Base-by-base conservation (phyloP, 2,113 vertebrate species). In the Tachysurus fulvidraco region DNA sequence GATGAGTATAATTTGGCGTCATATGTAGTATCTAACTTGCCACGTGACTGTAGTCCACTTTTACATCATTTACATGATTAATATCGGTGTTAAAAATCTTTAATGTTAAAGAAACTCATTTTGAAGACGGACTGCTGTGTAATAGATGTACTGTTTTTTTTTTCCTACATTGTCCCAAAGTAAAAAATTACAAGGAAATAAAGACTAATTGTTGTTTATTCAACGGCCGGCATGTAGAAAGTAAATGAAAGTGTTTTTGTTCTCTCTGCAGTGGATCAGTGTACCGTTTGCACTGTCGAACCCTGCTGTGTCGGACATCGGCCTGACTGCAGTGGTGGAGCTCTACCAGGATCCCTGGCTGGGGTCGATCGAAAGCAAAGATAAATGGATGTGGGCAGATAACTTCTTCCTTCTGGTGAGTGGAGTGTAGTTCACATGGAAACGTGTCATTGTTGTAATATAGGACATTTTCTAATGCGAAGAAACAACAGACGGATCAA, bases 401-500 rank as follows among this genome's bases (percentile, higher is more conserved):
- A 98, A 97, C 93, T 98, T 99, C 93, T 95, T 96, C 89, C 94
- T 99, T 87, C 92, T 99, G 96, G 98, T 99, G 96, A 94, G 94
- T 50, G 46, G 46, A 50, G 46, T 89, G 41, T 73, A 55, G 44
- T 36, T 81, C 9, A 0, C 23, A 4, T 69, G 64, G 5, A 78
- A 52, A 57, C 46, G 30, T 55, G 36, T 50, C 13, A 46, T 59
- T n/a, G 46, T 30, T n/a, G 10, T 13, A 60, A 25, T 55, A 25
- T 8, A 28, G 71, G 25, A 78, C 50, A 28, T 52, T 25, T 57
- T 10, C 54, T 36, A 57, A 9, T 10, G 8, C 19, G 7, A 50
- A n/a, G 44, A 57, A n/a, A 50, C 3, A 12, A 44, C 17, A 44
- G 9, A 69, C 25, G 23, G 46, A 46, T n/a, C 21, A 21, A 14